Evolutionary conservation across 92 coral and sea anemone genomes (phyloP).

Genomic region (Porites rus): DNA sequence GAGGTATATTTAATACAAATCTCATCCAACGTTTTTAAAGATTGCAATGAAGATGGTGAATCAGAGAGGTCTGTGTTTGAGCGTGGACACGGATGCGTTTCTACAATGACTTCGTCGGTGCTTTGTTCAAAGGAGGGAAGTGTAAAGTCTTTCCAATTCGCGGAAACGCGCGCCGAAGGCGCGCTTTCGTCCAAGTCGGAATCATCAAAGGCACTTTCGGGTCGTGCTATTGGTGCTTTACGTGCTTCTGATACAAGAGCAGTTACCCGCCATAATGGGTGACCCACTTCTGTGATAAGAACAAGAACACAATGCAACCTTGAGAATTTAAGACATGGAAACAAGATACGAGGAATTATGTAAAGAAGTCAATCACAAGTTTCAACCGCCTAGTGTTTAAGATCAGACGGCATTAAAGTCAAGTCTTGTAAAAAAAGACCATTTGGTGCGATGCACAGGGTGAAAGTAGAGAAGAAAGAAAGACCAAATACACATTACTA

Average conservation of each 20-base stretch:
- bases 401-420: too few relatives aligned
- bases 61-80: slow-evolving; percentile 53
- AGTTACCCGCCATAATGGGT: slow-evolving; percentile 41
- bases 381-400: too few relatives aligned
- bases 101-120: slow-evolving; percentile 56
- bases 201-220: slow-evolving; percentile 88
- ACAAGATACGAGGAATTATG: not conserved
- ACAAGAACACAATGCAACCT: not conserved
- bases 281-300: slow-evolving; percentile 19
- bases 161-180: slow-evolving; percentile 65
- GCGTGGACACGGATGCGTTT: slow-evolving; percentile 59
- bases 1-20: slow-evolving; percentile 16
- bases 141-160: slow-evolving; percentile 75
- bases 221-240: slow-evolving; percentile 85
- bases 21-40: slow-evolving; percentile 4
- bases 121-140: slow-evolving; percentile 80
- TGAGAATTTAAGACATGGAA: not conserved
- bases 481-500: too few relatives aligned
- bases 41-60: slow-evolving; percentile 44
- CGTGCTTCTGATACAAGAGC: slow-evolving; percentile 61
- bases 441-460: too few relatives aligned
- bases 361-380: not conserved
- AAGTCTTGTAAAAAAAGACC: too few relatives aligned
- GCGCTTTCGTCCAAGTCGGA: slow-evolving; percentile 80
- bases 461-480: too few relatives aligned